Evolutionary conservation across 2,888 invertebrate genomes (phyloP).

Genomic region (Athalia circularis): DNA sequence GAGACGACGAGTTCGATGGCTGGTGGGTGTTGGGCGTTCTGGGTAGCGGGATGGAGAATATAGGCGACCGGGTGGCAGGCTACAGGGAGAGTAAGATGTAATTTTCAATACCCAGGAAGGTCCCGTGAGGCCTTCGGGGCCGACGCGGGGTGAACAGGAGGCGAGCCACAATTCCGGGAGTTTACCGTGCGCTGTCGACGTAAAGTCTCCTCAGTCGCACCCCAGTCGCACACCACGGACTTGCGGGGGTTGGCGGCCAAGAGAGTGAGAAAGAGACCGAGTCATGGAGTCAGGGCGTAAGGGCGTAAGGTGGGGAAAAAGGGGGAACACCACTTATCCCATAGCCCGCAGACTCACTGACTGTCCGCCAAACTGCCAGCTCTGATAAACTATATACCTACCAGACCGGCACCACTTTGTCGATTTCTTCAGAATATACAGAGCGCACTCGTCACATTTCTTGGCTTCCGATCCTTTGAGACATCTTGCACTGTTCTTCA

Average conservation of each 20-base stretch:
- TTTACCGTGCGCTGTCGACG: conserved; percentile 72
- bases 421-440: no score
- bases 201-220: conserved; percentile 72
- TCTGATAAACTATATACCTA: conserved; percentile 24
- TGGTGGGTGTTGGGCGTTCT: conserved; percentile 9
- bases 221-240: conserved; percentile 54
- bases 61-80: conserved; percentile 51
- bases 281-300: no score
- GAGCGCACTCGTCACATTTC: no score
- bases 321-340: conserved; percentile 29
- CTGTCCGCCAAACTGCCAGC: conserved; percentile 36
- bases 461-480: no score
- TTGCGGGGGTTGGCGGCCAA: conserved; percentile 15
- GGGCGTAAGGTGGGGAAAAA: not conserved
- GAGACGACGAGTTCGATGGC: conserved; percentile 36
- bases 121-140: conserved; percentile 40
- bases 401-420: conserved; percentile 7
- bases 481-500: no score
- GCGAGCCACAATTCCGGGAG: conserved; percentile 71
- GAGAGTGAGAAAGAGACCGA: conserved; percentile 29
- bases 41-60: conserved; percentile 49
- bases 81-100: conserved; percentile 69
- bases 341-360: conserved; percentile 27
- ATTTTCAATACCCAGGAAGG: conserved; percentile 69
- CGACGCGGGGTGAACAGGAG: conserved; percentile 51